Evolutionary conservation across 2,888 invertebrate genomes (phyloP), one percentile per base, ranked within the genome.

Genomic region (Parapristionchus giblindavisi): DNA sequence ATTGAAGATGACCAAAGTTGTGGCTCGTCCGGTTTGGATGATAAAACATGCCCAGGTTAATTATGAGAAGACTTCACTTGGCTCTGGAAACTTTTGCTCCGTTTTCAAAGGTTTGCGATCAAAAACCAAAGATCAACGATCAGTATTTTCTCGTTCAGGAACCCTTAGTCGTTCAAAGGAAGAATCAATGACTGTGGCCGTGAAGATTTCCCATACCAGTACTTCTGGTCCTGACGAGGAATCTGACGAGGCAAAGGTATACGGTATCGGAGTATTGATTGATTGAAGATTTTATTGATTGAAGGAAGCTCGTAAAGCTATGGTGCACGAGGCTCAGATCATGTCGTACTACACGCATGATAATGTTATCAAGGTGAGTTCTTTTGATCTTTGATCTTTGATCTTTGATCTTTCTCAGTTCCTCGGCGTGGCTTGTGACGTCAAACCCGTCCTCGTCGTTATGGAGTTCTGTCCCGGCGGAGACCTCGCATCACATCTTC

Each of bases 371-470:
- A 51, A 40, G 72, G 78, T 81, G n/a, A n/a, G n/a, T n/a, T n/a
- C n/a, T n/a, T 24, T n/a, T 14, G 11, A n/a, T 56, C 2, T 27
- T 56, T 32, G 34, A 38, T 38, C 40, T 3, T 27, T 43, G 32
- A 2, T 14, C 27, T 24, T 27, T 14, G 54, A 24, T 27, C 24
- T 14, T 32, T 29, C 51, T 27, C 29, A 66, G 66, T 52, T 66
- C 34, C 24, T 29, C 34, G 66, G 66, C 6, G 66, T 66, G 8
- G 66, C 66, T 5, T 66, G 66, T 17, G 66, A 66, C 51, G 51
- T 51, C 27, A 48, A 38, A 29, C 63, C 63, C 0, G 96, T 98
- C 76, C 96, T 97, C 96, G 96, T 98, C 86, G 96, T 98, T 43
- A 97, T 98, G 97, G 98, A 98, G 90, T 91, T 95, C 78, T 96